Conservation (phyloP, 2,113 vertebrate species). For the Pseudolaguvia tuberculata region DNA sequence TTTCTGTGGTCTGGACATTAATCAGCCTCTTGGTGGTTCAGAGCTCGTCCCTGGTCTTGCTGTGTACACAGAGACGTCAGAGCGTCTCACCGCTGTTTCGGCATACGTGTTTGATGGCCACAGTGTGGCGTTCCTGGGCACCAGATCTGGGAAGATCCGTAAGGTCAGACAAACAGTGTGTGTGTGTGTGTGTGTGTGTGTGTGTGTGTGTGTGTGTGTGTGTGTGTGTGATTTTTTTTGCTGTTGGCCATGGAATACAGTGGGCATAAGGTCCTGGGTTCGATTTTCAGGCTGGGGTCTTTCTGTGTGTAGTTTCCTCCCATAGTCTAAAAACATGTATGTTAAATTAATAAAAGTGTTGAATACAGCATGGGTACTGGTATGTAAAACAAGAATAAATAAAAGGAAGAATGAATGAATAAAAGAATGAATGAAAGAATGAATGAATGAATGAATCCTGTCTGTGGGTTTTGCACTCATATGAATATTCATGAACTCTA, state of each 20-base stretch:
- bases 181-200: neutral
- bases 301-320: too few species aligned
- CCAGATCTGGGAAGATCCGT: constrained; percentile 82
- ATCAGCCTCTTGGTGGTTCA: constrained; percentile 91
- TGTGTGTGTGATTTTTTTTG: neutral
- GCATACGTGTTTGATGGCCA: constrained; percentile 86
- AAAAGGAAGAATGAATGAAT: too few species aligned
- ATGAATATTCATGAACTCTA: constrained; percentile 4
- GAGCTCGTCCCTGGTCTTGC: constrained; percentile 79
- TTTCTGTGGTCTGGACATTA: constrained; percentile 95
- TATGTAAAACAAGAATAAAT: too few species aligned
- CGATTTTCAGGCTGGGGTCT: too few species aligned
- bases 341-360: too few species aligned
- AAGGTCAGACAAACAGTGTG: constrained; percentile 75
- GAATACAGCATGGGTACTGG: too few species aligned
- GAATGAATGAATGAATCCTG: too few species aligned
- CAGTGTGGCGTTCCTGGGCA: constrained; percentile 90
- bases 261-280: too few species aligned
- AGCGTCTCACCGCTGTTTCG: constrained; percentile 85
- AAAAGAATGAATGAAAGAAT: too few species aligned
- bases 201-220: constrained; percentile 5
- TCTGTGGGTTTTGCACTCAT: too few species aligned
- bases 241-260: neutral
- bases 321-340: too few species aligned
- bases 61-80: constrained; percentile 80